phyloP scores from a whole-genome alignment of 2,113 vertebrate species.

The human (Homo sapiens) region DNA sequence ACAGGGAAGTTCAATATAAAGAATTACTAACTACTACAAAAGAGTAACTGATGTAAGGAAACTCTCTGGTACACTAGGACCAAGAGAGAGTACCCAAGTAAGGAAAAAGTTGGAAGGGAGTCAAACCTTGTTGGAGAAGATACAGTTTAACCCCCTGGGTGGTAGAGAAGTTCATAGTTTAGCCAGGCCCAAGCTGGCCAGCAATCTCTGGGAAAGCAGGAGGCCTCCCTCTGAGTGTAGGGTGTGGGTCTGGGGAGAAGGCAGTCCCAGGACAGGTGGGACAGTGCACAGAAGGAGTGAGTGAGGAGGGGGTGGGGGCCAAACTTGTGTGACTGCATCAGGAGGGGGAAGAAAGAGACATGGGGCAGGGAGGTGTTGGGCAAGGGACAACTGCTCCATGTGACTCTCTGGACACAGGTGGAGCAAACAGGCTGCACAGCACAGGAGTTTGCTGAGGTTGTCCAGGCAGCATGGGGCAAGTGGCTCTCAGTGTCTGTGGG shows the following conservation, averaged over 20 bases:
- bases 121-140: not conserved
- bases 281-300: not conserved
- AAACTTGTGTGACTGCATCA: too few relatives aligned
- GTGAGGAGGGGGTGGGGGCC: not conserved
- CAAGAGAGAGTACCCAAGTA: not conserved
- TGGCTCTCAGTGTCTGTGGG: not conserved
- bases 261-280: accelerated
- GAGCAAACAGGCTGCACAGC: accelerated
- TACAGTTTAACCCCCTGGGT: accelerated
- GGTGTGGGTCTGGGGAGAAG: too few relatives aligned
- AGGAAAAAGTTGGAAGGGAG: not conserved
- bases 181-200: not conserved
- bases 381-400: accelerated
- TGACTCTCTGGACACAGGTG: not conserved
- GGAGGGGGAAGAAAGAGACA: not conserved
- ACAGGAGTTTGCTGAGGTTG: not conserved
- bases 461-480: accelerated
- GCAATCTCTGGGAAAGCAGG: accelerated
- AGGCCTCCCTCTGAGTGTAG: too few relatives aligned
- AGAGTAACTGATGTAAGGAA: not conserved
- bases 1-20: not conserved
- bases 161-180: accelerated
- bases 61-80: not conserved
- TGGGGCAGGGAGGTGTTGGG: accelerated
- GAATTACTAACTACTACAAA: not conserved